A percentile compares a stretch with the other conserved stretches of the same genome.
These are phyloP conservation scores for Nyctibius grandis DNA, from an alignment of 2,797 vertebrate genomes.

Conservation along the genomic window DNA sequence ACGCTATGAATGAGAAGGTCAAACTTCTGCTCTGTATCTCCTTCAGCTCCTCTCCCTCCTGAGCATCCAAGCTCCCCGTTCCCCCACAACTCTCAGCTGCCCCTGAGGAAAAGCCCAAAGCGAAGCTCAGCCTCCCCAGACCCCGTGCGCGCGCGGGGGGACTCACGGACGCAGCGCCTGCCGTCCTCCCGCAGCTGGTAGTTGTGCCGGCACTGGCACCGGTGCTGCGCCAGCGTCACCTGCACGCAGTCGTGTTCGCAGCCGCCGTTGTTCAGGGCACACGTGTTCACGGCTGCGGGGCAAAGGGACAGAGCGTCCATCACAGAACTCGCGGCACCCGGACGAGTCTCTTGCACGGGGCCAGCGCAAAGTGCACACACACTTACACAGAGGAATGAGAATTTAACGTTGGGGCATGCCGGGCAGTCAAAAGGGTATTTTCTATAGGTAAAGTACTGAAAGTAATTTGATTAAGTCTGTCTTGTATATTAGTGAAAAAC, in stretches of 20 bases:
- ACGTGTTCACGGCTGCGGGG: constrained; percentile 79
- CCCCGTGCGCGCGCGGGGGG: fast-evolving
- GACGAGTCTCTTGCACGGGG: fast-evolving
- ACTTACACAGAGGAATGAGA: fast-evolving
- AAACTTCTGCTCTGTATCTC: background rate
- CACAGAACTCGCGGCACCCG: fast-evolving
- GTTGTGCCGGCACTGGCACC: constrained; percentile 82
- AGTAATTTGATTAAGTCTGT: background rate
- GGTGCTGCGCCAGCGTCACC: constrained; percentile 79
- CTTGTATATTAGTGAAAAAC: background rate
- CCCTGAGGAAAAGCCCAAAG: background rate
- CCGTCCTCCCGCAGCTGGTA: constrained; percentile 82
- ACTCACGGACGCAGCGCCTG: constrained; percentile 86
- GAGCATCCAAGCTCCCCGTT: background rate
- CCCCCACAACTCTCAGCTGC: background rate
- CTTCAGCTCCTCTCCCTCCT: background rate
- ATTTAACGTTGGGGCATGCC: background rate
- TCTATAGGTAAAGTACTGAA: background rate
- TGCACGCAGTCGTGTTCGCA: constrained; percentile 90
- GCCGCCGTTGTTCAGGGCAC: constrained; percentile 85
- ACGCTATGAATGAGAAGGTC: background rate
- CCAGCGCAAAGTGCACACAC: fast-evolving
- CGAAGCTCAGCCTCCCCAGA: background rate
- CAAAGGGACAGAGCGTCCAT: background rate
- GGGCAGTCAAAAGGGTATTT: background rate